phyloP scores from a whole-genome alignment of 2,113 vertebrate genomes.

The Arizona elegans region DNA sequence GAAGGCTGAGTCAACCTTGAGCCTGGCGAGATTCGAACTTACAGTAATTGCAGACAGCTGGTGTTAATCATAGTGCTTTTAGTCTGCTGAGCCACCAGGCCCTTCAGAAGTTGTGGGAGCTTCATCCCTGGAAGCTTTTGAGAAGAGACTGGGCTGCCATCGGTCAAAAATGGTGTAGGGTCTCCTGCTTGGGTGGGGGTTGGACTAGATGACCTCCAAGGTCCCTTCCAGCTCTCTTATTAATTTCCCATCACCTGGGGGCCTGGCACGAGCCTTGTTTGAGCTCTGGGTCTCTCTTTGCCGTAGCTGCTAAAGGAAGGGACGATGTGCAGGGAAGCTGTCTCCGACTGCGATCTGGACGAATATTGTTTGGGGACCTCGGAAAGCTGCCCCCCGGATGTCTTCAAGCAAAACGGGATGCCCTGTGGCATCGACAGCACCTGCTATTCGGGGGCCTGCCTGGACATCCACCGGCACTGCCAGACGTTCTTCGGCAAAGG shows the following conservation, averaged over 20 bases:
- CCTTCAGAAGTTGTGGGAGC: too few relatives aligned
- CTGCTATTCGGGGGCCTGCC: constrained; percentile 77
- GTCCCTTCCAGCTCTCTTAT: too few relatives aligned
- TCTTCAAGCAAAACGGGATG: constrained; percentile 74
- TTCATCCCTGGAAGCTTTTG: too few relatives aligned
- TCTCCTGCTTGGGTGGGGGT: too few relatives aligned
- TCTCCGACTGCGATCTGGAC: constrained; percentile 73
- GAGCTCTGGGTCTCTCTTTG: neutral
- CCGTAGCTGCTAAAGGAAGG: constrained; percentile 40
- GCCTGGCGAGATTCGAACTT: too few relatives aligned
- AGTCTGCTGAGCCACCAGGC: too few relatives aligned
- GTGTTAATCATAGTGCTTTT: too few relatives aligned
- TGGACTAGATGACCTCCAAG: too few relatives aligned
- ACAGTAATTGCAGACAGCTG: too few relatives aligned
- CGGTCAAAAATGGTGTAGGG: too few relatives aligned
- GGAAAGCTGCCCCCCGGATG: constrained; percentile 68
- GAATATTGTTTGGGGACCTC: constrained; percentile 78
- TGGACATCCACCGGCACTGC: constrained; percentile 71
- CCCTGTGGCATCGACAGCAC: constrained; percentile 64
- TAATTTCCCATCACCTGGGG: neutral
- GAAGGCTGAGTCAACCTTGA: too few relatives aligned
- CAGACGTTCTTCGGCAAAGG: constrained; percentile 71
- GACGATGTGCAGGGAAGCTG: constrained; percentile 62
- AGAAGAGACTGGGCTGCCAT: too few relatives aligned
- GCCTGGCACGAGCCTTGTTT: neutral